Evolutionary conservation across 1,140 invertebrate species (phyloP).

Genomic region (Wasmannia auropunctata): DNA sequence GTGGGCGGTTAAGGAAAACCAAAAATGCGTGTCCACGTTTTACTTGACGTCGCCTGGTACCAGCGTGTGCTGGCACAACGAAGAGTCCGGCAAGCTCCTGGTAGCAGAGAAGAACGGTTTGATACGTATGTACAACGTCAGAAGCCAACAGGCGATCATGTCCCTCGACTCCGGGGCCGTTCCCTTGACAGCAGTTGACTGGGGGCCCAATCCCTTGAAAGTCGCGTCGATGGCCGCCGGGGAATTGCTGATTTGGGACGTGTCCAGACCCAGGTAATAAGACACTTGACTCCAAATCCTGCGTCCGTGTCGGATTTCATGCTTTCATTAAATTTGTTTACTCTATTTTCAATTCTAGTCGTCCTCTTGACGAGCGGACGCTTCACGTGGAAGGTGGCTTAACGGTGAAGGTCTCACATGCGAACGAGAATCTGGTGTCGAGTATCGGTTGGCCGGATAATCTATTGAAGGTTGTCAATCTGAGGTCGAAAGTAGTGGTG

Average conservation of each 20-base stretch:
- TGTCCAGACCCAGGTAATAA: constrained; percentile 86
- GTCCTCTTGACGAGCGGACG: constrained; percentile 85
- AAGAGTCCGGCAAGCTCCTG: constrained; percentile 90
- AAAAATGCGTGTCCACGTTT: constrained; percentile 86
- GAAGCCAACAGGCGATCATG: constrained; percentile 89
- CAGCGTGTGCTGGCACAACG: constrained; percentile 89
- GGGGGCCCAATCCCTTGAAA: constrained; percentile 88
- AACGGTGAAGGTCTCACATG: constrained; percentile 85
- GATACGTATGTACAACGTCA: constrained; percentile 90
- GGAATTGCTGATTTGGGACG: constrained; percentile 88
- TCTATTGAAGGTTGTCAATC: constrained; percentile 87
- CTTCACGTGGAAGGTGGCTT: constrained; percentile 87
- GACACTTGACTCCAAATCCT: not conserved
- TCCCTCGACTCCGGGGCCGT: constrained; percentile 89
- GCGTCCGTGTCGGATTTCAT: not conserved
- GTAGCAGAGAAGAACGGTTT: constrained; percentile 91
- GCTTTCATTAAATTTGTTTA: constrained; percentile 43
- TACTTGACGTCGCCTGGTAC: constrained; percentile 89
- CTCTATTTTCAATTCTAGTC: constrained; percentile 80
- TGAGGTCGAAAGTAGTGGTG: constrained; percentile 86
- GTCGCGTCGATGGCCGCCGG: constrained; percentile 88
- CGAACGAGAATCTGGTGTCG: constrained; percentile 86
- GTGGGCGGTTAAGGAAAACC: constrained; percentile 87
- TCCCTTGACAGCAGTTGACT: constrained; percentile 89
- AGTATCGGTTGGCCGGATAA: constrained; percentile 87